Evolutionary conservation across 2,113 vertebrate species (phyloP).

Genomic region (Onychostoma macrolepis): DNA sequence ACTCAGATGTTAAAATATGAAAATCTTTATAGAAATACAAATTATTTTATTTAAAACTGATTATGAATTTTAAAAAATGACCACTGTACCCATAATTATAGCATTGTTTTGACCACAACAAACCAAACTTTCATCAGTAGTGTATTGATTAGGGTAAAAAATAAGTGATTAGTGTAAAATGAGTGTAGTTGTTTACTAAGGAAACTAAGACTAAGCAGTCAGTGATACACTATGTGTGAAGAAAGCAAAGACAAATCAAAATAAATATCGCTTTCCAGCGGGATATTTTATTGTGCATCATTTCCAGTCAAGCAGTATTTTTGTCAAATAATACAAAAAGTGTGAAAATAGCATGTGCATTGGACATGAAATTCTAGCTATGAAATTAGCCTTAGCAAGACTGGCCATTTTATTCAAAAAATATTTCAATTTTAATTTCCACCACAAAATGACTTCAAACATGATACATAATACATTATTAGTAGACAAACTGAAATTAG

Average conservation of each 20-base stretch:
- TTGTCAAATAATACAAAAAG: background rate
- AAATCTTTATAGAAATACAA: no score
- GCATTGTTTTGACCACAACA: background rate
- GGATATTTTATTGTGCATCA: background rate
- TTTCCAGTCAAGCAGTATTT: background rate
- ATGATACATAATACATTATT: background rate
- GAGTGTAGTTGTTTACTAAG: background rate
- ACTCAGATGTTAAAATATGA: no score
- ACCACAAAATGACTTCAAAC: background rate
- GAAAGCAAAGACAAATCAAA: background rate
- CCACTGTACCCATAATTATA: background rate
- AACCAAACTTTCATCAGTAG: no score
- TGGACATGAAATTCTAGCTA: background rate
- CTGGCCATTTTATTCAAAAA: constrained; percentile 14
- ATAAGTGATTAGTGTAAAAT: no score
- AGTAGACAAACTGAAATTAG: background rate
- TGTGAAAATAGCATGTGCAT: background rate
- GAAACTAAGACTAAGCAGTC: background rate
- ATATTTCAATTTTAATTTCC: background rate
- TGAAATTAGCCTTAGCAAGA: background rate
- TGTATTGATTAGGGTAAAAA: no score
- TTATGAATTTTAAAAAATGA: no score
- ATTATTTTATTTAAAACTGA: no score
- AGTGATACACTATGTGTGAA: background rate
- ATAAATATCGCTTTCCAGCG: background rate